Evolutionary conservation across 2,888 invertebrate species (phyloP), one percentile per base, ranked within the genome.

Genomic region (Scaptodrosophila latifasciaeformis): DNA sequence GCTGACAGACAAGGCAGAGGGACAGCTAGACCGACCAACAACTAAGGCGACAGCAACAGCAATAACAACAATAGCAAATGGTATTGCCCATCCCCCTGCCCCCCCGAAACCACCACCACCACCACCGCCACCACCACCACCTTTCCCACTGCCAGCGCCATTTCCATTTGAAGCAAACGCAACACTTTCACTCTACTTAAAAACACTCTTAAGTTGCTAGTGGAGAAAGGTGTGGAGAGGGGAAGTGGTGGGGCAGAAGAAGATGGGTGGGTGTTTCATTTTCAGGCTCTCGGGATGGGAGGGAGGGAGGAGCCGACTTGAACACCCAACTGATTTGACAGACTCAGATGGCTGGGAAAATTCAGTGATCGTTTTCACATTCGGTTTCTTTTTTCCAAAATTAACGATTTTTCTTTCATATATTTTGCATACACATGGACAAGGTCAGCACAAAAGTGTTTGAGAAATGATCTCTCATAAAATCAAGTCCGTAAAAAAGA

Each of bases 181-280:
- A 80, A 76, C 75, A 76, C 75, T 76, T 76, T 76, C 75, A 76
- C 75, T 76, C 75, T 76, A 76, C 60, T 76, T 76, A 80, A 70
- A 78, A 76, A 66, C 65, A 61, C 72, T 69, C 24, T 5, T 5
- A 5, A 7, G 24, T 7, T 5, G 24, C 7, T 3, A 24, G 24
- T 24, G 24, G 4, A 3, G 24, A 3, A 77, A 60, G 62, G 67
- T 59, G 30, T 50, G 57, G 24, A 30, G 54, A 39, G 53, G 52
- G 45, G 12, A 49, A 45, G 47, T 51, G 53, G 43, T 31, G 34
- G 46, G 35, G 44, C 34, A 48, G 46, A 27, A 9, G 39, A 19
- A 35, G 24, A 21, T 4, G 6, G 17, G 31, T 10, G 4, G 9
- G 10, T 5, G n/a, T 9, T 31, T 24, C 24, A 5, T 7, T 7